A percentile compares a stretch with the other conserved stretches of the same genome.
These are phyloP conservation scores for Potamarius usumacintae DNA, from an alignment of 2,113 vertebrate species.

Conservation along the genomic window DNA sequence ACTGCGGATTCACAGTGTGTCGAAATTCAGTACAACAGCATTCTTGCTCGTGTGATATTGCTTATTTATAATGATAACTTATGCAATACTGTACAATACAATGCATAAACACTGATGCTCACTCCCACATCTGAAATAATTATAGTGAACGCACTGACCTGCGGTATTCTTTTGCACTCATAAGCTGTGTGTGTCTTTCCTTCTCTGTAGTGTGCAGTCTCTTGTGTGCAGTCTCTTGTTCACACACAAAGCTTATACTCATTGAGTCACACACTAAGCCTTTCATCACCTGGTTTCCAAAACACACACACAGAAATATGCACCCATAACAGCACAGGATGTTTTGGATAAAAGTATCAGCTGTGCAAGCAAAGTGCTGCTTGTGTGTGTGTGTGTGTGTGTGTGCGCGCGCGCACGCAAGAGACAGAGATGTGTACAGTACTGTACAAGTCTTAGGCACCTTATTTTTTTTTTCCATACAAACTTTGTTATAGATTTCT, in stretches of 20 bases:
- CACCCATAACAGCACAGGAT: conserved; percentile 21
- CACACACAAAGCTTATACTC: conserved; percentile 11
- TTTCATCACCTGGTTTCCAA: conserved; percentile 62
- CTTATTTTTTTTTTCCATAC: no score
- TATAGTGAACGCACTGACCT: conserved; percentile 17
- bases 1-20: background rate
- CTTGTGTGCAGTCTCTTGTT: background rate
- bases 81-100: background rate
- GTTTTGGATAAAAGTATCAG: background rate
- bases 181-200: background rate
- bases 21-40: background rate
- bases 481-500: no score
- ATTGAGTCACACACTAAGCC: conserved; percentile 66
- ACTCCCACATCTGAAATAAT: background rate
- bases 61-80: background rate
- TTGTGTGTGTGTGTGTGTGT: no score
- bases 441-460: no score
- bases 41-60: background rate
- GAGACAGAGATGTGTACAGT: no score
- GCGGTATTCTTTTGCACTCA: conserved; percentile 26
- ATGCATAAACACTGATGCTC: background rate
- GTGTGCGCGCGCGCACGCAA: no score
- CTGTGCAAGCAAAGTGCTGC: no score
- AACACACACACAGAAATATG: background rate
- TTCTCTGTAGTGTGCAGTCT: background rate